These are phyloP conservation scores for Acanthoscelides obtectus DNA, from an alignment of 2,888 invertebrate genomes.

Conservation along the genomic window DNA sequence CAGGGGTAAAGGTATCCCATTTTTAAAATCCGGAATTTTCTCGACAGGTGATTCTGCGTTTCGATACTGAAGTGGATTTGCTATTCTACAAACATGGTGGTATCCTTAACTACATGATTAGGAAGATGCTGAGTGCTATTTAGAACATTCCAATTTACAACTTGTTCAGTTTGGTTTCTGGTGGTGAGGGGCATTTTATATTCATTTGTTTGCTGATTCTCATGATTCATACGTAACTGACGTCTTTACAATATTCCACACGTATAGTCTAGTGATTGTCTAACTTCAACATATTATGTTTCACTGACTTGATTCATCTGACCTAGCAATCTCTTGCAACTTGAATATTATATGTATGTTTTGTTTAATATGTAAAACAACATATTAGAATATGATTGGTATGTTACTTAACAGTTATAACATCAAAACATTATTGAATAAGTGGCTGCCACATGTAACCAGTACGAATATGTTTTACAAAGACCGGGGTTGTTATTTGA, in stretches of 20 bases:
- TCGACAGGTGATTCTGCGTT: constrained; percentile 60
- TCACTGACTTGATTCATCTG: no score
- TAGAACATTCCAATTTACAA: constrained; percentile 7
- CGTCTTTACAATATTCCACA: neutral
- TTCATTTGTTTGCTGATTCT: neutral
- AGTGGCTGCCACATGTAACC: no score
- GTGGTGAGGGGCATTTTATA: neutral
- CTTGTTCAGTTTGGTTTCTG: neutral
- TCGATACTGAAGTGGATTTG: constrained; percentile 96
- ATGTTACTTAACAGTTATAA: no score
- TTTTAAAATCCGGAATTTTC: no score
- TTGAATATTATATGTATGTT: no score
- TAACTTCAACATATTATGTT: neutral
- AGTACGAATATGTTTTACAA: no score
- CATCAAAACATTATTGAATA: no score
- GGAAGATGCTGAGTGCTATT: constrained; percentile 61
- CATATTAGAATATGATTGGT: no score
- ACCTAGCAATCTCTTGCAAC: no score
- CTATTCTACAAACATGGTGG: constrained; percentile 91
- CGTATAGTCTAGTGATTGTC: neutral
- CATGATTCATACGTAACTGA: neutral
- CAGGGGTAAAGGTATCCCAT: no score
- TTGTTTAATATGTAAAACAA: no score
- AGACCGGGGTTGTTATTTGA: no score
- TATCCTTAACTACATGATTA: constrained; percentile 96